A percentile compares a stretch with the other conserved stretches of the same genome.
Conservation (phyloP, 1,140 invertebrate genomes). For the Hylaeus anthracinus region DNA sequence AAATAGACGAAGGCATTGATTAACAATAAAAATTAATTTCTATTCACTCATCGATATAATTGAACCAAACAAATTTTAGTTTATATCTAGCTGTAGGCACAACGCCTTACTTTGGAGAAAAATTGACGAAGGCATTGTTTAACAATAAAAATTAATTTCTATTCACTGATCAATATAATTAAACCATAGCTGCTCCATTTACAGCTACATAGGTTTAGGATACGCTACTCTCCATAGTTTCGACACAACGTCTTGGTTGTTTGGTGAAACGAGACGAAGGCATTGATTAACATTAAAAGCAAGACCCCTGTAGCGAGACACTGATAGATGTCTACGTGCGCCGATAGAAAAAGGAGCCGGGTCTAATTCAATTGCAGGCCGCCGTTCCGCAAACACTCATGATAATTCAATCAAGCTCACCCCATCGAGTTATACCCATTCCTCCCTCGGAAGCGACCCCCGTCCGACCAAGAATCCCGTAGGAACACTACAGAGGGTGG, state of each 20-base stretch:
- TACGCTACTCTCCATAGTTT: no score
- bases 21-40: no score
- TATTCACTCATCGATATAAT: no score
- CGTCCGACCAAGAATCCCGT: conserved; percentile 49
- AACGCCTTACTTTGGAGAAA: no score
- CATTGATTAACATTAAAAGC: conserved; percentile 38
- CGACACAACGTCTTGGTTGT: neutral
- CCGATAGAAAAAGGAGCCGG: conserved; percentile 65
- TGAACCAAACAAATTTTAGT: no score
- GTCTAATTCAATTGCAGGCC: conserved; percentile 80
- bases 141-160: no score
- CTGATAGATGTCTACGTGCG: conserved; percentile 71
- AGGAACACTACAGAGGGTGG: conserved; percentile 56
- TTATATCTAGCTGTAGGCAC: no score
- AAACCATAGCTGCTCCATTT: no score
- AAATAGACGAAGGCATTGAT: no score
- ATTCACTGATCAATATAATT: no score
- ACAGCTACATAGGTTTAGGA: no score
- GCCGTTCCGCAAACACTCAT: conserved; percentile 80
- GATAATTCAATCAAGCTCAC: conserved; percentile 80
- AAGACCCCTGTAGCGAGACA: conserved; percentile 44
- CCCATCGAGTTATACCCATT: conserved; percentile 59
- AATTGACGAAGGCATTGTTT: no score
- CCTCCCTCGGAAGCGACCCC: conserved; percentile 31
- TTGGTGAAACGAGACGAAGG: conserved; percentile 24